These are phyloP conservation scores for Endotricha flammealis DNA, from an alignment of 2,888 invertebrate species.

Conservation along the genomic window DNA sequence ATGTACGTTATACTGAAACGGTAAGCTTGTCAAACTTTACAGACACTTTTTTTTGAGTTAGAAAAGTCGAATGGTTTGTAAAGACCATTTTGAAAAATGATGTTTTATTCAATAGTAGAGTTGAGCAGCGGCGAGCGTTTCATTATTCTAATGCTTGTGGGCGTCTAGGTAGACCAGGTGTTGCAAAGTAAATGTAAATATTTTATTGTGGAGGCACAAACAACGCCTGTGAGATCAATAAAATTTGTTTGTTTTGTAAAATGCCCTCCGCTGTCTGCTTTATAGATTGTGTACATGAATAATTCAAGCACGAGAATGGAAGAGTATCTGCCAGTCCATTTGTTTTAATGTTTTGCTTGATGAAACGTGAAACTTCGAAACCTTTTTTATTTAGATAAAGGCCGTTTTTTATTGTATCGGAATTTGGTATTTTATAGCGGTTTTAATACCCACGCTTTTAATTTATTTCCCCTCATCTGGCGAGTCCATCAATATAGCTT, in stretches of 20 bases:
- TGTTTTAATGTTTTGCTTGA: conserved; percentile 66
- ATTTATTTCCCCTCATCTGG: background rate
- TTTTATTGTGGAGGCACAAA: conserved; percentile 73
- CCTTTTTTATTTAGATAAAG: conserved; percentile 19
- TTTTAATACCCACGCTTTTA: background rate
- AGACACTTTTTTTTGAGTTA: conserved; percentile 5
- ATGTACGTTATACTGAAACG: too few species aligned
- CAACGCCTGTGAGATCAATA: conserved; percentile 76
- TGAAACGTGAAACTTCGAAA: conserved; percentile 50
- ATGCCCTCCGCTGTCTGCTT: conserved; percentile 68
- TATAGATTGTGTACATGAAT: conserved; percentile 76
- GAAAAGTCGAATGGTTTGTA: conserved; percentile 1
- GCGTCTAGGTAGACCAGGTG: conserved; percentile 61
- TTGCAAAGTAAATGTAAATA: conserved; percentile 75
- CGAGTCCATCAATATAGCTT: background rate
- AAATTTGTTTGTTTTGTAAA: conserved; percentile 78
- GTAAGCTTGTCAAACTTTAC: conserved; percentile 4
- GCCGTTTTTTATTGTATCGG: conserved; percentile 3
- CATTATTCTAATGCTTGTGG: conserved; percentile 69
- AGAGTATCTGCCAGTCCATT: conserved; percentile 56
- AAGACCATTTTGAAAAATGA: conserved; percentile 25
- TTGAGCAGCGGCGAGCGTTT: conserved; percentile 53
- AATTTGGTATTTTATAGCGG: conserved; percentile 5
- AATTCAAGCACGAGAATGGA: conserved; percentile 66
- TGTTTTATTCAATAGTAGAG: conserved; percentile 56